These are phyloP conservation scores for Imbricaverruca yamaguchii DNA, from an alignment of 2,888 invertebrate species.

Conservation along the genomic window DNA sequence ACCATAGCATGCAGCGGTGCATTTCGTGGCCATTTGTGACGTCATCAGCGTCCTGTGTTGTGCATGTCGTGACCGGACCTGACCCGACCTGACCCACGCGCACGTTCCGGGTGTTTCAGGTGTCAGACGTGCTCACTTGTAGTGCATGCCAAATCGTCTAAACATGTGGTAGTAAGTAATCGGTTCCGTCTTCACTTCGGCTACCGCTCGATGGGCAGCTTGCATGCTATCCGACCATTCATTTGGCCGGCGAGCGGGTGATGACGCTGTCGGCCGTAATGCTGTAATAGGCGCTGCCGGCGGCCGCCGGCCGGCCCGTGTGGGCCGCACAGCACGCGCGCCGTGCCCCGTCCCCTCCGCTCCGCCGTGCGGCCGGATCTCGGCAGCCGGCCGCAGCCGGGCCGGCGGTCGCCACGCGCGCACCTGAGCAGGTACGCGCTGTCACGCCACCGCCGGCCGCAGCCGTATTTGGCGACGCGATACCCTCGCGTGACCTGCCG, in stretches of 20 bases:
- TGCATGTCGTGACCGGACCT: too few species aligned
- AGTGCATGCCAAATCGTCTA: conserved; percentile 9
- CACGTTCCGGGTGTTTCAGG: conserved; percentile 19
- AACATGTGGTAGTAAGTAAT: conserved; percentile 17
- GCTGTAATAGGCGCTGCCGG: background rate
- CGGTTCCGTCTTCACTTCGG: background rate
- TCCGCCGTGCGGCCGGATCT: too few species aligned
- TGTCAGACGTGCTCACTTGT: background rate
- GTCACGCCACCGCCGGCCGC: too few species aligned
- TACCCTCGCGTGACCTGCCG: too few species aligned
- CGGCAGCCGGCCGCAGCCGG: too few species aligned
- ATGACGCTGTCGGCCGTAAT: background rate
- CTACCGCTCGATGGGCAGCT: background rate
- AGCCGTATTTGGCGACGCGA: too few species aligned
- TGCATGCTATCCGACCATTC: background rate
- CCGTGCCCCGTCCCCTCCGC: too few species aligned
- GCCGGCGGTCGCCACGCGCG: too few species aligned
- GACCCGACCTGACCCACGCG: background rate
- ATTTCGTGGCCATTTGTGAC: too few species aligned
- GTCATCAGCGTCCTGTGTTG: too few species aligned
- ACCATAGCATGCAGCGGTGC: too few species aligned
- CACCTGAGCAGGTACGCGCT: too few species aligned
- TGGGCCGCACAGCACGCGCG: background rate
- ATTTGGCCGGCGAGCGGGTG: background rate
- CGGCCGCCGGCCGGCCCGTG: background rate